These are phyloP conservation scores for Standfussiana lucernea DNA, from an alignment of 2,888 invertebrate genomes.

Conservation along the genomic window DNA sequence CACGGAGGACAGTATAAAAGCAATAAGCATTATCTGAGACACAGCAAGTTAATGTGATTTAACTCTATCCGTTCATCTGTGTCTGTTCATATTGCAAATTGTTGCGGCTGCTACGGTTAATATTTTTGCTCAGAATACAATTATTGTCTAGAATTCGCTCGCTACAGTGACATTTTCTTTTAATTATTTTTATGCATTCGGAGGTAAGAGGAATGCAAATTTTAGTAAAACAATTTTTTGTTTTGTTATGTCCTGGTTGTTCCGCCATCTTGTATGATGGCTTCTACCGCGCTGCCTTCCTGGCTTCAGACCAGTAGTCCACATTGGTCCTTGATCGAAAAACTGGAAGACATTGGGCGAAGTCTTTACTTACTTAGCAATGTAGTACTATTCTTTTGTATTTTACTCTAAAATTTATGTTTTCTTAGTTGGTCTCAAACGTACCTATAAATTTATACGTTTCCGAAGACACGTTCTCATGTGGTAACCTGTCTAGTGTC, in stretches of 20 bases:
- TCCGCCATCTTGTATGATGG: background rate
- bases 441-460: background rate
- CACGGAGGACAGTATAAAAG: background rate
- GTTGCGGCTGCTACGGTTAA: background rate
- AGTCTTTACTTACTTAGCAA: background rate
- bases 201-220: too few relatives aligned
- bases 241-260: background rate
- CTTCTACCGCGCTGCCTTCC: background rate
- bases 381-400: background rate
- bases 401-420: background rate
- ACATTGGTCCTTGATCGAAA: background rate
- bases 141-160: constrained; percentile 1
- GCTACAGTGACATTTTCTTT: constrained; percentile 8
- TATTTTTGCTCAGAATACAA: background rate
- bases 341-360: background rate
- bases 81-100: background rate
- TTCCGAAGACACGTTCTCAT: constrained; percentile 18
- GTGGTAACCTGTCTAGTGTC: constrained; percentile 8
- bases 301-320: background rate
- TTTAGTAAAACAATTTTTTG: background rate
- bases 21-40: constrained; percentile 5
- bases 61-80: background rate
- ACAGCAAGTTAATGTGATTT: constrained; percentile 4
- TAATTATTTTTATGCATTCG: background rate
- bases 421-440: background rate